Percentiles rank a stretch among this genome's conserved stretches.
These are phyloP conservation scores for Pithys albifrons DNA, from an alignment of 2,113 vertebrate species.

Conservation along the genomic window DNA sequence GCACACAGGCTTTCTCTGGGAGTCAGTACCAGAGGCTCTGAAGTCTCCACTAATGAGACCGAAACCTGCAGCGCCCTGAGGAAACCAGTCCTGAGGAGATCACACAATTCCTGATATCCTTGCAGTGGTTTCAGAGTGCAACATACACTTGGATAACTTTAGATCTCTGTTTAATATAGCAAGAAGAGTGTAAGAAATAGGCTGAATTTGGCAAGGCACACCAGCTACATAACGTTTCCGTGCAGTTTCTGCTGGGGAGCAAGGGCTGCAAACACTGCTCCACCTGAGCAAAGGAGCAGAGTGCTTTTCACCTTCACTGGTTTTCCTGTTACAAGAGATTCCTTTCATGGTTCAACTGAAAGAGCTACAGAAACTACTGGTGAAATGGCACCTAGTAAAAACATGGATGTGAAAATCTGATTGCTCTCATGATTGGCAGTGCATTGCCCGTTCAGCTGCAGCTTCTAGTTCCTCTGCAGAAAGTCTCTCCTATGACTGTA, in stretches of 20 bases:
- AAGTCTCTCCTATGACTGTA: neutral
- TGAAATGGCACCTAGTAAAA: neutral
- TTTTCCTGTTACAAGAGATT: neutral
- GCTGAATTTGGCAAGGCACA: neutral
- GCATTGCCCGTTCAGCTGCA: neutral
- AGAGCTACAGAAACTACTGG: neutral
- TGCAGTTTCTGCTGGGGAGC: neutral
- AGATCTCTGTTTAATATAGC: neutral
- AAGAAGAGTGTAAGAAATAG: neutral
- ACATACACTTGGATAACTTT: neutral
- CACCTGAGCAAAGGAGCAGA: neutral
- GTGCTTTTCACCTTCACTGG: neutral
- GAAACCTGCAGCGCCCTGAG: neutral
- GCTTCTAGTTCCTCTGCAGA: neutral
- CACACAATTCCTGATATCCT: fast-evolving
- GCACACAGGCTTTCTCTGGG: neutral
- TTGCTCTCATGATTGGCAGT: fast-evolving
- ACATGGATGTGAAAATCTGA: neutral
- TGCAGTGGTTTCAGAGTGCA: neutral
- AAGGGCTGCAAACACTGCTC: neutral
- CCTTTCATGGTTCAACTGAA: neutral
- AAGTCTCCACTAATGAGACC: neutral
- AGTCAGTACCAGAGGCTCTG: neutral
- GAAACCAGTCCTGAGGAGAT: neutral
- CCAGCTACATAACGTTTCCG: neutral